Conservation (phyloP, 2,888 invertebrate genomes). For the Ceriagrion tenellum region DNA sequence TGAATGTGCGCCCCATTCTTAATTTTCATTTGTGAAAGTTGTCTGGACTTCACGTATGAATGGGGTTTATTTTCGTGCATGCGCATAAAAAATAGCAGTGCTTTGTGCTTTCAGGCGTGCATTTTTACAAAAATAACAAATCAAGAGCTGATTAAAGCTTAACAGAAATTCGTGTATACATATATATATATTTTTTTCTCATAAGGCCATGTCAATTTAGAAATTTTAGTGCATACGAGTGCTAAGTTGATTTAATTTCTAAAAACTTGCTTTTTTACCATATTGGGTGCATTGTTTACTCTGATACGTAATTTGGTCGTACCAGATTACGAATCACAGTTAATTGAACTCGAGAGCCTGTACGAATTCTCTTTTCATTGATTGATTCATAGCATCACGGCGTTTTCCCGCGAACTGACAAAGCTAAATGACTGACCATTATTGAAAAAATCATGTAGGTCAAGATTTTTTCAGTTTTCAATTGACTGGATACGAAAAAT, state of each 20-base stretch:
- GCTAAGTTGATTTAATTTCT: constrained; percentile 6
- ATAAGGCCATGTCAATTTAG: not conserved
- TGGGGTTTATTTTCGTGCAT: not conserved
- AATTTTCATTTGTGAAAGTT: not conserved
- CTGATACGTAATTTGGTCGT: not conserved
- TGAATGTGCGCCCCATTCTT: not conserved
- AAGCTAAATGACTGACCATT: not conserved
- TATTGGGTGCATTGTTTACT: not conserved
- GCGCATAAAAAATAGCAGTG: constrained; percentile 13
- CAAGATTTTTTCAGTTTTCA: no score
- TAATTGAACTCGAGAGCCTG: constrained; percentile 54
- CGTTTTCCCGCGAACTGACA: constrained; percentile 51
- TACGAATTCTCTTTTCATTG: not conserved
- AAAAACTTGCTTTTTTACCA: not conserved
- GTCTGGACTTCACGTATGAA: not conserved
- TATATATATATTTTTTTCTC: constrained; percentile 29
- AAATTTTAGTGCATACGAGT: constrained; percentile 41
- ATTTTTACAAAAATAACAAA: constrained; percentile 13
- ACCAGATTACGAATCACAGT: not conserved
- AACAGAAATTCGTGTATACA: constrained; percentile 19
- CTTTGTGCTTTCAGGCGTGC: constrained; percentile 55
- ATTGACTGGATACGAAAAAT: not conserved
- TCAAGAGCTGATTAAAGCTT: not conserved
- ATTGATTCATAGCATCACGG: not conserved
- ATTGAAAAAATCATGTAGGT: not conserved